Evolutionary conservation across 2,113 vertebrate genomes (phyloP).

Genomic region (Cinclus cinclus): DNA sequence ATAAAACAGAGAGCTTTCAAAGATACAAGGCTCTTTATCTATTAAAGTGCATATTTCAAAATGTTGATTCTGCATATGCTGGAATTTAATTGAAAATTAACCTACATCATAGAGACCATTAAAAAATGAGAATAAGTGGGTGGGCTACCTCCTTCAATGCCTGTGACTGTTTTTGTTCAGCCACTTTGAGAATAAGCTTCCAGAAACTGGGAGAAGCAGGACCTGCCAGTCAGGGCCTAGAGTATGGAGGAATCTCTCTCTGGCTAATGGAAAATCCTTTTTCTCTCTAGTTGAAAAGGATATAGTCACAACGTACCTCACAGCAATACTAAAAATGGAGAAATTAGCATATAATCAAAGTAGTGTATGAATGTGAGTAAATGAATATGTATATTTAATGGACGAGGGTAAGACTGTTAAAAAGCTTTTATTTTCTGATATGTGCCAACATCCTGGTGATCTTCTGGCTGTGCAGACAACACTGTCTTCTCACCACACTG

Average conservation of each 20-base stretch:
- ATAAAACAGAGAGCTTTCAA: neutral
- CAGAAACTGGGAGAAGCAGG: neutral
- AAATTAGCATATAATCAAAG: neutral
- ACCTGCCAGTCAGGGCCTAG: neutral
- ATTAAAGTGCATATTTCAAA: neutral
- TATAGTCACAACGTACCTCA: neutral
- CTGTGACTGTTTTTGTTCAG: neutral
- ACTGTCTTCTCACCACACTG: rapidly evolving
- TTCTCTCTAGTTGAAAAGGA: neutral
- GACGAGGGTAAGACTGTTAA: neutral
- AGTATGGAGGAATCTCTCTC: neutral
- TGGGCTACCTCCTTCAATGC: neutral
- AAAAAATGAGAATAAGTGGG: neutral
- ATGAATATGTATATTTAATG: neutral
- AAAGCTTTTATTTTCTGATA: neutral
- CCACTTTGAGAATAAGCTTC: neutral
- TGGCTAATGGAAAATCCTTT: neutral
- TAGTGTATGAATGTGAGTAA: neutral
- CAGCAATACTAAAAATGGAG: neutral
- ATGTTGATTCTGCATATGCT: neutral
- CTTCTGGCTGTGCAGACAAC: neutral
- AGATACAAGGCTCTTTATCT: neutral
- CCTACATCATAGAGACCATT: neutral
- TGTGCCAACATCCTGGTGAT: neutral
- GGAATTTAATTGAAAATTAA: conserved; percentile 4